phyloP scores from a whole-genome alignment of 2,113 vertebrate genomes.

The Pelecanus crispus region DNA sequence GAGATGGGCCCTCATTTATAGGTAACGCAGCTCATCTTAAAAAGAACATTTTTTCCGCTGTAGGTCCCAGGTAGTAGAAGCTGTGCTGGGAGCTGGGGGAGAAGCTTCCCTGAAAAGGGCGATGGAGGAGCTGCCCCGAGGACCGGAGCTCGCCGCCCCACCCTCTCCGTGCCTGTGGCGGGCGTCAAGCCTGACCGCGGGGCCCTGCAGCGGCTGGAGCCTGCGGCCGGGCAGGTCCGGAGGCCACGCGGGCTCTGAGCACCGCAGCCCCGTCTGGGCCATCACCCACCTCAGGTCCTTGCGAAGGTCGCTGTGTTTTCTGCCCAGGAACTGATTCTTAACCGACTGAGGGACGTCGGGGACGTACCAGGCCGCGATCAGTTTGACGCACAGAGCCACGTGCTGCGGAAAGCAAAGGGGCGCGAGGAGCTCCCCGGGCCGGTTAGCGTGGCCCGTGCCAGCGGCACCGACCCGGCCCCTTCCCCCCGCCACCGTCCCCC shows the following conservation, averaged over 20 bases:
- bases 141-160: not conserved
- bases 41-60: not conserved
- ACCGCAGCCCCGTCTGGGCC: not conserved
- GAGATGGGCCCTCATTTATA: fast-evolving
- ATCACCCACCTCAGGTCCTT: slow-evolving; percentile 69
- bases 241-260: not conserved
- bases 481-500: not conserved
- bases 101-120: not conserved
- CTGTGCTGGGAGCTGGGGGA: not conserved
- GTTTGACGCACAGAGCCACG: slow-evolving; percentile 84
- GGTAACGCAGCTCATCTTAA: not conserved
- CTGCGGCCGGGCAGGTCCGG: too few species aligned
- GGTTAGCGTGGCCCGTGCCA: not conserved
- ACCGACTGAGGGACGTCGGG: slow-evolving; percentile 76
- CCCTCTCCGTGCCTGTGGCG: fast-evolving
- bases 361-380: slow-evolving; percentile 88
- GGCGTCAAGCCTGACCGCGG: fast-evolving
- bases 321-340: slow-evolving; percentile 73
- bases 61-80: not conserved
- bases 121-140: not conserved
- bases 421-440: fast-evolving
- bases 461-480: not conserved
- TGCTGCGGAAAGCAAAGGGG: slow-evolving; percentile 73
- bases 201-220: not conserved
- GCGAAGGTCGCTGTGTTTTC: slow-evolving; percentile 70